phyloP scores from a whole-genome alignment of 1,140 invertebrate genomes.

The Nylanderia fulva region DNA sequence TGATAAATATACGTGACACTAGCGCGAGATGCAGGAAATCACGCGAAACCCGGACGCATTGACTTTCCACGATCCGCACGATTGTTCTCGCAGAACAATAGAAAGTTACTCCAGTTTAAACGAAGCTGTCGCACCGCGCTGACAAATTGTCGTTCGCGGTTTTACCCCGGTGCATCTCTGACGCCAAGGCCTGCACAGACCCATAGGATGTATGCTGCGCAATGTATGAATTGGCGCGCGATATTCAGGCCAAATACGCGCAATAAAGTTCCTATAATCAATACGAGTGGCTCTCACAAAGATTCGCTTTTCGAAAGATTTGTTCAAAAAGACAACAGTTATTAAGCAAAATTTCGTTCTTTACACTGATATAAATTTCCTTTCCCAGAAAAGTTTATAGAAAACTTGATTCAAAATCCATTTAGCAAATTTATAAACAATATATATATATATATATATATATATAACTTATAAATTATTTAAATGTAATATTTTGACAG shows the following conservation, averaged over 20 bases:
- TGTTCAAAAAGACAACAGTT: not conserved
- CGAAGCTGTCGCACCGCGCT: constrained; percentile 66
- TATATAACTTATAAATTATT: too few relatives aligned
- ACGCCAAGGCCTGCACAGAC: constrained; percentile 21
- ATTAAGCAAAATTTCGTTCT: not conserved
- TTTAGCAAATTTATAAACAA: too few relatives aligned
- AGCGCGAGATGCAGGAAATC: constrained; percentile 20
- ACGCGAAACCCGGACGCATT: constrained; percentile 21
- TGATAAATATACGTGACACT: constrained; percentile 25
- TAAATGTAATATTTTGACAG: too few relatives aligned
- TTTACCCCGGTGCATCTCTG: constrained; percentile 46
- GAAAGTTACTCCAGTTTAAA: constrained; percentile 73
- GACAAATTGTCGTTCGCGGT: constrained; percentile 72
- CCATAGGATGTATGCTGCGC: not conserved
- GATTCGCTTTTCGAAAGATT: not conserved
- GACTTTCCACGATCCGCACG: constrained; percentile 46
- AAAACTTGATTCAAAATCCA: too few relatives aligned
- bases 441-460: too few relatives aligned
- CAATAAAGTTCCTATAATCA: not conserved
- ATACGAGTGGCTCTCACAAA: not conserved
- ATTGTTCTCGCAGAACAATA: constrained; percentile 72
- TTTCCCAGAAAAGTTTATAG: too few relatives aligned
- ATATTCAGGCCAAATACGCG: not conserved
- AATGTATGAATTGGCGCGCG: not conserved
- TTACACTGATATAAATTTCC: not conserved